phyloP scores from a whole-genome alignment of 2,888 invertebrate genomes.

The Lasioglossum pauxillum region DNA sequence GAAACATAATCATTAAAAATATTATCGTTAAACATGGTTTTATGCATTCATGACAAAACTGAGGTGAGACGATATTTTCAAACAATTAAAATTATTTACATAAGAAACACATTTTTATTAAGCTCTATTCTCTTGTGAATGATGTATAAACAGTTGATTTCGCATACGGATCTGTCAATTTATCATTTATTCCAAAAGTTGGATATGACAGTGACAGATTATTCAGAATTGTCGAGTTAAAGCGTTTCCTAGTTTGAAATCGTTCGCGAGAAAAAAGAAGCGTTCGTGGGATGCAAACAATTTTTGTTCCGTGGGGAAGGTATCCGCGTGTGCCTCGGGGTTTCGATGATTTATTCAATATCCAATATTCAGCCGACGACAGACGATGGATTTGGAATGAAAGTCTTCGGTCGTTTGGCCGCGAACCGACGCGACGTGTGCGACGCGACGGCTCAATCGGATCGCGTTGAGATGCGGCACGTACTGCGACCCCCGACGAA shows the following conservation, averaged over 20 bases:
- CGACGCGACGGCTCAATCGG: neutral
- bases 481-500: constrained; percentile 65
- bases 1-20: no score
- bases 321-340: neutral
- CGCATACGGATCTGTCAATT: neutral
- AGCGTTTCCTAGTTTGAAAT: neutral
- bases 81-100: no score
- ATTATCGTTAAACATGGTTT: no score
- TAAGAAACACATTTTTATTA: no score
- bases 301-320: neutral
- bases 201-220: no score
- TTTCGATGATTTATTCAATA: constrained; percentile 42
- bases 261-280: neutral
- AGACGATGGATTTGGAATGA: constrained; percentile 34
- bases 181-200: no score
- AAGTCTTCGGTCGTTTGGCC: constrained; percentile 16
- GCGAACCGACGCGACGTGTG: neutral
- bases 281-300: neutral
- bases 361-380: constrained; percentile 7
- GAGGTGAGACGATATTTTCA: no score
- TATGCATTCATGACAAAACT: no score
- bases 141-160: no score
- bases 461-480: constrained; percentile 26
- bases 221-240: neutral
- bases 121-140: no score